Percentiles rank a stretch among this genome's conserved stretches.
Conservation (phyloP, 2,888 invertebrate species). For the Cantharis rufa region DNA sequence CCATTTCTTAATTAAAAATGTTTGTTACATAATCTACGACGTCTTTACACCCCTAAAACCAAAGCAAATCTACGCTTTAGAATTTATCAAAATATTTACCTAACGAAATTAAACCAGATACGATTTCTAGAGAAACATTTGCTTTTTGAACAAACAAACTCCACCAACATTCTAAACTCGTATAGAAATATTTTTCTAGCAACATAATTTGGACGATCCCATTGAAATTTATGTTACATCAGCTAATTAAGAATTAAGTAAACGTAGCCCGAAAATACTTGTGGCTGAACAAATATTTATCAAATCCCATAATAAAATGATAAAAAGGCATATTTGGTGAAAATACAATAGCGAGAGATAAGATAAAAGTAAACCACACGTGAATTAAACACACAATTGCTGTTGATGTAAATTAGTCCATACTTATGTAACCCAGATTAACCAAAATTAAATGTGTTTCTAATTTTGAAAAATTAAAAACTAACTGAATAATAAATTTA, state of each 20-base stretch:
- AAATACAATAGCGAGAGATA: background rate
- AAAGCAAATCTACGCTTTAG: background rate
- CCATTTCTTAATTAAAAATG: background rate
- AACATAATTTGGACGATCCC: background rate
- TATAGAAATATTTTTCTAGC: background rate
- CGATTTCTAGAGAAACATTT: background rate
- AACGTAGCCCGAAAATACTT: background rate
- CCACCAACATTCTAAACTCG: background rate
- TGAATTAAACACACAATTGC: background rate
- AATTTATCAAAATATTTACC: constrained; percentile 9
- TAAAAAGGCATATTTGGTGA: background rate
- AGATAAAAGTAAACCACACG: background rate
- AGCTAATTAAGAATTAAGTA: background rate
- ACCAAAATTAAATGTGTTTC: background rate
- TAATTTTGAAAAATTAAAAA: background rate
- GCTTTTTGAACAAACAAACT: constrained; percentile 7
- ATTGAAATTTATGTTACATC: background rate
- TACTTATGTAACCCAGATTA: background rate
- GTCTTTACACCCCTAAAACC: background rate
- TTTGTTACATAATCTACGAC: background rate
- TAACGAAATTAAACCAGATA: constrained; percentile 1
- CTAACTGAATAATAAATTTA: background rate
- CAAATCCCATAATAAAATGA: background rate
- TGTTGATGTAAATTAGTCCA: background rate
- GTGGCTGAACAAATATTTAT: background rate